Percentiles rank a stretch among this genome's conserved stretches.
Conservation (phyloP, 1,140 invertebrate genomes). For the Idris sp. region DNA sequence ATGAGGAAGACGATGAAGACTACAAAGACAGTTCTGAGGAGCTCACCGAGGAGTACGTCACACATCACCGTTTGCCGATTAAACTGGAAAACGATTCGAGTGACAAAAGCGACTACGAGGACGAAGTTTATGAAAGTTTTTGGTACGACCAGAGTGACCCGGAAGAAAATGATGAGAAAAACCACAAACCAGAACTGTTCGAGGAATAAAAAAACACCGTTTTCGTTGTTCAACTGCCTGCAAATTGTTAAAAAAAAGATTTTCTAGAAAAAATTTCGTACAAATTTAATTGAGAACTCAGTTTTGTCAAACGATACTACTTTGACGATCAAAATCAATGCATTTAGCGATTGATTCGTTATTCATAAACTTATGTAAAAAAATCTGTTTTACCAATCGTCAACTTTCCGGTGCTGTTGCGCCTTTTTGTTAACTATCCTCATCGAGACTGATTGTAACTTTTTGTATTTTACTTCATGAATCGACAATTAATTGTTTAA, state of each 20-base stretch:
- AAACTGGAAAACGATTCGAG: slow-evolving; percentile 4
- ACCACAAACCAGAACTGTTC: slow-evolving; percentile 6
- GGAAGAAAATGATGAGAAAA: slow-evolving; percentile 10
- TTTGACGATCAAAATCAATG: slow-evolving; percentile 4
- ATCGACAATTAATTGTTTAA: too few species aligned
- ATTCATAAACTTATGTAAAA: too few species aligned
- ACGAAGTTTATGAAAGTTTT: slow-evolving; percentile 3
- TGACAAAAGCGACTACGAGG: slow-evolving; percentile 15
- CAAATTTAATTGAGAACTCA: slow-evolving; percentile 1
- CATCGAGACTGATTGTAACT: too few species aligned
- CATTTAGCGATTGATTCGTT: slow-evolving; percentile 43
- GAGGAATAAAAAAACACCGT: slow-evolving; percentile 26
- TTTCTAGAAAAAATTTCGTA: slow-evolving; percentile 1
- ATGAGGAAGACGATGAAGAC: slow-evolving; percentile 16
- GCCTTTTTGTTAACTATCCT: too few species aligned
- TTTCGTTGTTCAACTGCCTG: too few species aligned
- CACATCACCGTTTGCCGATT: background rate
- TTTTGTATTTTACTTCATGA: too few species aligned
- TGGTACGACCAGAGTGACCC: slow-evolving; percentile 5
- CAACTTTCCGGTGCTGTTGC: too few species aligned
- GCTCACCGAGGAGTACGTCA: slow-evolving; percentile 6
- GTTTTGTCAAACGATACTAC: background rate
- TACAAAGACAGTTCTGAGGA: slow-evolving; percentile 41
- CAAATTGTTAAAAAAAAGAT: background rate
- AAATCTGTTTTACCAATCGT: too few species aligned